Base-by-base conservation (phyloP, 2,797 vertebrate genomes). In the Apogon hyalosoma region DNA sequence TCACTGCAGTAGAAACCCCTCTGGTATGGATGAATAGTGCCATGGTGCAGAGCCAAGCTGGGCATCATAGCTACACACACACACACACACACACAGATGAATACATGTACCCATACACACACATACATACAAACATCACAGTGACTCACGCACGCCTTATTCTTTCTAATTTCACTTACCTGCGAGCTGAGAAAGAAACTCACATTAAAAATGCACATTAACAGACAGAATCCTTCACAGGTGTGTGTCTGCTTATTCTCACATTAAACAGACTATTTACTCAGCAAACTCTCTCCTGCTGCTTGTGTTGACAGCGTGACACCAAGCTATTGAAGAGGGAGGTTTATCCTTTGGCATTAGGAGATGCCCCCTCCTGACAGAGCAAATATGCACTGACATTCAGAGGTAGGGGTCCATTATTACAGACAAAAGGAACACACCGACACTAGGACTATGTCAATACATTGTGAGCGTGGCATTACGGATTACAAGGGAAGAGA, bases 21-120 rank as follows among this genome's bases (percentile, higher is more conserved):
- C 88, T 93, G 90, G 89, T 92, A 91, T 9, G 92, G 91, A n/a
- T 86, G 92, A 74, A 93, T 57, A 58, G 82, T 82, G 46, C 87
- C 80, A 40, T 84, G 90, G 74, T 94, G 93, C 80, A 95, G 90
- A 72, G 83, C 90, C 89, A 94, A 89, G 86, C 88, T 89, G 61
- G 94, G 93, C 92, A 94, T 91, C 92, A 92, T 93, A 75, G 93
- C 95, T 95, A 87, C 51, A 73, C 69, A 42, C 56, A 77, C 63
- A 80, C 54, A 72, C 42, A 75, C 63, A 79, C 55, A 63, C 68
- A 85, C 41, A 73, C 39, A 62, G 51, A 75, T 54, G 38, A 47
- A 73, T 53, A 66, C 38, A 64, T 67, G 59, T 43, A 42, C 71
- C 48, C 72, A 82, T 42, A 28, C 46, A 58, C 13, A 11, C 58